phyloP scores from a whole-genome alignment of 1,140 invertebrate genomes.

The Sitodiplosis mosellana region DNA sequence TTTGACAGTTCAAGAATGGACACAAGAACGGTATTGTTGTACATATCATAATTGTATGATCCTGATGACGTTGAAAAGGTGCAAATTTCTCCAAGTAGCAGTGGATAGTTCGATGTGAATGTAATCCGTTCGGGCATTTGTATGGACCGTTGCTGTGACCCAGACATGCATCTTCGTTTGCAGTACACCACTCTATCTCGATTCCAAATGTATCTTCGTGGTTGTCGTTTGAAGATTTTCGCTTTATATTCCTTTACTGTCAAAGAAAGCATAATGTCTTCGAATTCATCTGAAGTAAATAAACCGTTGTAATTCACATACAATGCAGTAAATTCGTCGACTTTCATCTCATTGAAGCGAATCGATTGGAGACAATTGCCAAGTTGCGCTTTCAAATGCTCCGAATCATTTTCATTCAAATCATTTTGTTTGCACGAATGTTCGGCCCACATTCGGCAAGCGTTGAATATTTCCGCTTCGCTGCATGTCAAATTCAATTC shows the following conservation, averaged over 20 bases:
- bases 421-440: neutral
- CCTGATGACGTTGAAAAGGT: neutral
- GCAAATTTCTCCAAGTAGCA: neutral
- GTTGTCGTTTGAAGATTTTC: neutral
- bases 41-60: too few relatives aligned
- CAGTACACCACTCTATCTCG: neutral
- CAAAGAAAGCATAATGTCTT: neutral
- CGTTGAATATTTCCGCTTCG: neutral
- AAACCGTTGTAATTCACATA: neutral
- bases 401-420: neutral
- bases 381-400: neutral
- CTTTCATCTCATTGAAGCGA: neutral
- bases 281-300: neutral
- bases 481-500: neutral
- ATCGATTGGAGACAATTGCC: neutral
- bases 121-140: too few relatives aligned
- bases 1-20: too few relatives aligned
- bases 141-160: neutral
- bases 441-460: neutral
- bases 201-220: neutral
- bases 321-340: neutral
- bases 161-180: neutral
- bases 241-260: neutral
- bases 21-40: too few relatives aligned
- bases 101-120: too few relatives aligned